Percentiles rank a stretch among this genome's conserved stretches.
phyloP scores from a whole-genome alignment of 2,888 invertebrate genomes.

The Drosophila paranaensis region DNA sequence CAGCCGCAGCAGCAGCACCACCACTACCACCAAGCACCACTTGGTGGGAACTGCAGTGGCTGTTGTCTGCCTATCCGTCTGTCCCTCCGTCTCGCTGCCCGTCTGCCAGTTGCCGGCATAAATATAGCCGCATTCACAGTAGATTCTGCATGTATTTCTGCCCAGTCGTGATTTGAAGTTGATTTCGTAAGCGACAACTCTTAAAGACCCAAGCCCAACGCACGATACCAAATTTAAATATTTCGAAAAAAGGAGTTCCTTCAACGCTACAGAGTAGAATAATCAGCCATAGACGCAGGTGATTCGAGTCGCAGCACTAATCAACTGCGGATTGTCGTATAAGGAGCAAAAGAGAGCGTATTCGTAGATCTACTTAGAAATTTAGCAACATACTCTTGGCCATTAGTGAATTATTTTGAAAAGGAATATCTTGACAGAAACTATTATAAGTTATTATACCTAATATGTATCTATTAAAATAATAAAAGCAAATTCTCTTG shows the following conservation, averaged over 20 bases:
- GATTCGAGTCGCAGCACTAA: conserved; percentile 14
- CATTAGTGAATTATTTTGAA: background rate
- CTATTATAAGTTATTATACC: too few relatives aligned
- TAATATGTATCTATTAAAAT: too few relatives aligned
- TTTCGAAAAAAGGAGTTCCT: conserved; percentile 42
- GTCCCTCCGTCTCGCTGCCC: conserved; percentile 9
- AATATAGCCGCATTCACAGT: conserved; percentile 71
- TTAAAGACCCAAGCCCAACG: conserved; percentile 42
- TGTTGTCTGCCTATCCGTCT: conserved; percentile 23
- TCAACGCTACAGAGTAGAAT: conserved; percentile 12
- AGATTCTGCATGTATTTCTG: conserved; percentile 64
- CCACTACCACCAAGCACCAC: conserved; percentile 24
- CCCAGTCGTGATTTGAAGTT: conserved; percentile 75
- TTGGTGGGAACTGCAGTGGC: conserved; percentile 54
- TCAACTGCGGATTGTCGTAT: background rate
- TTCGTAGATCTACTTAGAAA: background rate
- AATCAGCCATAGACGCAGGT: conserved; percentile 32
- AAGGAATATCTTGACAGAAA: background rate
- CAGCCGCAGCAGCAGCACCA: conserved; percentile 11
- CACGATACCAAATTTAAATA: conserved; percentile 60
- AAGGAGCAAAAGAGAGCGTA: background rate
- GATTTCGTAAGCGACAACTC: conserved; percentile 60
- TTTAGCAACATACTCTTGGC: too few relatives aligned
- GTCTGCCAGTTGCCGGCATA: conserved; percentile 61
- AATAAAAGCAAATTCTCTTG: too few relatives aligned